Percentiles rank a stretch among this genome's conserved stretches.
Conservation (phyloP, 2,888 invertebrate genomes). For the Eudemis profundana region DNA sequence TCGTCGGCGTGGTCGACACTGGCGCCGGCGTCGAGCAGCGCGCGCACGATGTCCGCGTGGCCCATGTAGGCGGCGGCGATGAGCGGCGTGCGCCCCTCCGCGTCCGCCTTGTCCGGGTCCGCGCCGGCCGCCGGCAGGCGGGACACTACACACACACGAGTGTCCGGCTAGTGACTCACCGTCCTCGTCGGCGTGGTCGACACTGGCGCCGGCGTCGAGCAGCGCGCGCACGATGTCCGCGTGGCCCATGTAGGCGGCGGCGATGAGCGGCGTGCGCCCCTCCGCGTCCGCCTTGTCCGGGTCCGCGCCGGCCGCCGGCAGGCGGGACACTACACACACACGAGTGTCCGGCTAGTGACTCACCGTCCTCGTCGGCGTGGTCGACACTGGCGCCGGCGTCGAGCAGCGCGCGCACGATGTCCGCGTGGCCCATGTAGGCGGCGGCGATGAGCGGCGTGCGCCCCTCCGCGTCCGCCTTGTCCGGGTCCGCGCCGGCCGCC, state of each 20-base stretch:
- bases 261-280: conserved; percentile 95
- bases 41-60: conserved; percentile 93
- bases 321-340: conserved; percentile 91
- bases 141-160: too few species aligned
- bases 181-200: conserved; percentile 94
- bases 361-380: conserved; percentile 88
- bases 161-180: conserved; percentile 79
- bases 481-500: conserved; percentile 90
- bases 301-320: conserved; percentile 91
- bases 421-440: conserved; percentile 95
- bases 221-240: conserved; percentile 94
- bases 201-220: conserved; percentile 91
- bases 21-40: conserved; percentile 92
- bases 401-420: conserved; percentile 92
- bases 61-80: conserved; percentile 90
- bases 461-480: too few species aligned
- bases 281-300: conserved; percentile 95
- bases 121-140: too few species aligned
- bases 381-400: conserved; percentile 93
- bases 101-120: too few species aligned
- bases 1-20: conserved; percentile 92
- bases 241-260: conserved; percentile 98
- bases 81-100: too few species aligned
- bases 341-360: too few species aligned
- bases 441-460: conserved; percentile 92